Conservation (phyloP, 2,888 invertebrate genomes). For the Agriopis aurantiaria region DNA sequence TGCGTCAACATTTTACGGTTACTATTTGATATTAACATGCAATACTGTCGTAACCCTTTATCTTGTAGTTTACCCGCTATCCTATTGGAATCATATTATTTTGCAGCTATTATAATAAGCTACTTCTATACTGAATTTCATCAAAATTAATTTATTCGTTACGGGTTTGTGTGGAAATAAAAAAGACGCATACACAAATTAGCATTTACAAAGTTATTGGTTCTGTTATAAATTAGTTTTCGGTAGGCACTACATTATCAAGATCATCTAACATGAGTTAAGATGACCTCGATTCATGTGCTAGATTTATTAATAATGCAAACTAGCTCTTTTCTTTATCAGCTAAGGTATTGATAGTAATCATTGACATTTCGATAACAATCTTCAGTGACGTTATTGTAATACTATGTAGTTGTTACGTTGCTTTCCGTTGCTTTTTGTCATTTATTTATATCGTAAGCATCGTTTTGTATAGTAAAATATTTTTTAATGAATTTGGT, state of each 20-base stretch:
- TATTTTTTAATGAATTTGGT: too few species aligned
- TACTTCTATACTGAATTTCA: neutral
- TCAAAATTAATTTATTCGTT: neutral
- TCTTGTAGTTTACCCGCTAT: neutral
- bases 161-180: neutral
- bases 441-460: too few species aligned
- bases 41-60: conserved; percentile 6
- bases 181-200: neutral
- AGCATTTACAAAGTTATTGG: neutral
- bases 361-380: conserved; percentile 9
- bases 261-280: neutral
- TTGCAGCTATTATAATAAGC: neutral
- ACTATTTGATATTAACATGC: conserved; percentile 18
- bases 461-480: too few species aligned
- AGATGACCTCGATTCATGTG: neutral
- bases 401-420: neutral
- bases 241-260: neutral
- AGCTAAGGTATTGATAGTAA: conserved; percentile 14
- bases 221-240: neutral
- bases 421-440: neutral
- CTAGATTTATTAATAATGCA: conserved; percentile 1
- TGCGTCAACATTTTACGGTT: neutral
- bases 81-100: neutral
- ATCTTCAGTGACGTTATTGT: conserved; percentile 2
- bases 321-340: conserved; percentile 3